Conservation (phyloP, 1,140 invertebrate species). For the Neodiprion lecontei region DNA sequence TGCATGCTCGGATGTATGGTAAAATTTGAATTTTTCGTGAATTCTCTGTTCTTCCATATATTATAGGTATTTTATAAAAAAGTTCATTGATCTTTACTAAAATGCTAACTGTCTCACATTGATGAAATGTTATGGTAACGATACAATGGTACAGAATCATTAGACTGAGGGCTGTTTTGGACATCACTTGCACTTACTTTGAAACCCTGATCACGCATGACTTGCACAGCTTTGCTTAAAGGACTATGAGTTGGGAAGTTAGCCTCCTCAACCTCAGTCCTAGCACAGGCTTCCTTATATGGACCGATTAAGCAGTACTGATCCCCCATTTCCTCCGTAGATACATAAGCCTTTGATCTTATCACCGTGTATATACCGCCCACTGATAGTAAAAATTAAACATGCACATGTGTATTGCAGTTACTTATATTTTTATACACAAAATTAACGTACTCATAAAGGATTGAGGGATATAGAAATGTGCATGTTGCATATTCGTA, state of each 20-base stretch:
- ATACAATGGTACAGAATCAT: neutral
- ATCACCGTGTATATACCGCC: conserved; percentile 99
- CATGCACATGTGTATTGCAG: conserved; percentile 5
- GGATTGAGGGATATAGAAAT: neutral
- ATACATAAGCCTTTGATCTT: conserved; percentile 95
- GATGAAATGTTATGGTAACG: neutral
- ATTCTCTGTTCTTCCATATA: too few species aligned
- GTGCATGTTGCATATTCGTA: neutral
- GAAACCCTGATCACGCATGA: conserved; percentile 86
- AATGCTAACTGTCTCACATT: conserved; percentile 9
- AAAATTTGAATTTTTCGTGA: too few species aligned
- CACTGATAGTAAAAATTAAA: conserved; percentile 68
- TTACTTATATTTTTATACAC: too few species aligned
- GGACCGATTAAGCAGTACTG: conserved; percentile 95
- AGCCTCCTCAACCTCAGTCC: conserved; percentile 95
- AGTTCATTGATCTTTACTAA: conserved; percentile 15
- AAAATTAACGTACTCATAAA: too few species aligned
- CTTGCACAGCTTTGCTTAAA: conserved; percentile 81
- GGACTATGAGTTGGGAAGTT: conserved; percentile 83
- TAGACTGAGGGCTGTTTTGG: conserved; percentile 26
- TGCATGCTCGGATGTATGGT: too few species aligned
- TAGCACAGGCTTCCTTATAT: conserved; percentile 92
- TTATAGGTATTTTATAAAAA: neutral
- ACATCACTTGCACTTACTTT: conserved; percentile 68
- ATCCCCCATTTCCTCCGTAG: conserved; percentile 98